phyloP scores from a whole-genome alignment of 2,113 vertebrate genomes.

The Ceratotherium simum region DNA sequence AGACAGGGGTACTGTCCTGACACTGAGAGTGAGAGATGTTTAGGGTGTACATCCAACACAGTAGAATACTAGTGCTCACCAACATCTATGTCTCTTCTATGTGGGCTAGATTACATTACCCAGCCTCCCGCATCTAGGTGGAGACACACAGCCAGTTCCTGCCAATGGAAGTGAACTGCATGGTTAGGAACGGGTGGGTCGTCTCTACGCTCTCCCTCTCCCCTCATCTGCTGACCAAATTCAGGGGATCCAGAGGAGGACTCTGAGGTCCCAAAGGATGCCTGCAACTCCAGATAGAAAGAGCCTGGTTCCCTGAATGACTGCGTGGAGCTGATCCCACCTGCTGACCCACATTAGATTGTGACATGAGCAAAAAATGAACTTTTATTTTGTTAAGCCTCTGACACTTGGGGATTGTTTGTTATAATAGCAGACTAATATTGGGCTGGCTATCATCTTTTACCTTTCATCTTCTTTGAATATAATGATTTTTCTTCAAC shows the following conservation, averaged over 20 bases:
- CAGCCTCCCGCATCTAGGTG: not conserved
- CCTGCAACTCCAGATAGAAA: not conserved
- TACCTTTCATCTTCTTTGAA: conserved; percentile 11
- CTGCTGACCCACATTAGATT: not conserved
- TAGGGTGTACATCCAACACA: not conserved
- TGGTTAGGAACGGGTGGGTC: not conserved
- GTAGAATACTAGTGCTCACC: not conserved
- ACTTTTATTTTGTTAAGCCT: not conserved
- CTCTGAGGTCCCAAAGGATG: not conserved
- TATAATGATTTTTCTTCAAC: conserved; percentile 8
- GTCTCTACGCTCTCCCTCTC: not conserved
- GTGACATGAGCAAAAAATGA: not conserved
- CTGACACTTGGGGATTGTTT: not conserved
- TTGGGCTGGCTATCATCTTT: not conserved
- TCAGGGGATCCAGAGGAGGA: not conserved
- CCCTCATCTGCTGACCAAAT: not conserved
- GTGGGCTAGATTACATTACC: not conserved
- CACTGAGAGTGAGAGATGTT: not conserved
- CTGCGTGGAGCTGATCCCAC: not conserved
- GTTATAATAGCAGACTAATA: not conserved
- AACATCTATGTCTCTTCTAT: not conserved
- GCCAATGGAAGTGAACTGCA: not conserved
- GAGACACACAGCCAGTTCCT: not conserved
- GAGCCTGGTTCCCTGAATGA: not conserved
- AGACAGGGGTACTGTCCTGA: not conserved